A percentile compares a stretch with the other conserved stretches of the same genome.
Conservation (phyloP, 1,140 invertebrate genomes). For the Dreissena rostriformis region DNA sequence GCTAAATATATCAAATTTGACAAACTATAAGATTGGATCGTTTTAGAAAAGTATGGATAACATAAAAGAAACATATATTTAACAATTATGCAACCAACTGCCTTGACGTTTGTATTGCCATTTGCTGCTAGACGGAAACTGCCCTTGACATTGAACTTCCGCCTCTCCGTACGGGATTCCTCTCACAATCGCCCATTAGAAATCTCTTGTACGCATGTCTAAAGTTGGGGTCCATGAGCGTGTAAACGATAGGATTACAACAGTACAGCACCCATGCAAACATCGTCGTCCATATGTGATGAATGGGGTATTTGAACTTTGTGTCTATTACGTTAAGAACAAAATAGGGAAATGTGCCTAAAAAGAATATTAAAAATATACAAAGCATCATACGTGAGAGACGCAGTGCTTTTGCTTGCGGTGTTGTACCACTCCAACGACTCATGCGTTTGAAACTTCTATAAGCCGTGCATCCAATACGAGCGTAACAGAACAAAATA, state of each 20-base stretch:
- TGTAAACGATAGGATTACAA: slow-evolving; percentile 69
- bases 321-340: slow-evolving; percentile 63
- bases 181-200: slow-evolving; percentile 58
- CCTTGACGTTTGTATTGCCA: no score
- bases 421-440: slow-evolving; percentile 60
- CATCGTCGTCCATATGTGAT: slow-evolving; percentile 67
- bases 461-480: slow-evolving; percentile 72
- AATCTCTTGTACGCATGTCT: slow-evolving; percentile 64
- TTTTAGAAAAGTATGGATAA: no score
- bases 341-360: slow-evolving; percentile 72
- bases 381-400: slow-evolving; percentile 70
- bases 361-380: slow-evolving; percentile 68
- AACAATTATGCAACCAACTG: no score
- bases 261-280: slow-evolving; percentile 67
- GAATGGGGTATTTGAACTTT: slow-evolving; percentile 57
- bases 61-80: no score
- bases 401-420: slow-evolving; percentile 59
- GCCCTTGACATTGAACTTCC: slow-evolving; percentile 47
- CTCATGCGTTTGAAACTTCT: slow-evolving; percentile 65
- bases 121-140: slow-evolving; percentile 38
- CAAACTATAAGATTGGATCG: no score
- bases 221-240: slow-evolving; percentile 68
- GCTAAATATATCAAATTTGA: no score
- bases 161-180: slow-evolving; percentile 35
- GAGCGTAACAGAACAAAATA: slow-evolving; percentile 73